phyloP scores from a whole-genome alignment of 1,140 invertebrate species.

The Brachionus rotundiformis region DNA sequence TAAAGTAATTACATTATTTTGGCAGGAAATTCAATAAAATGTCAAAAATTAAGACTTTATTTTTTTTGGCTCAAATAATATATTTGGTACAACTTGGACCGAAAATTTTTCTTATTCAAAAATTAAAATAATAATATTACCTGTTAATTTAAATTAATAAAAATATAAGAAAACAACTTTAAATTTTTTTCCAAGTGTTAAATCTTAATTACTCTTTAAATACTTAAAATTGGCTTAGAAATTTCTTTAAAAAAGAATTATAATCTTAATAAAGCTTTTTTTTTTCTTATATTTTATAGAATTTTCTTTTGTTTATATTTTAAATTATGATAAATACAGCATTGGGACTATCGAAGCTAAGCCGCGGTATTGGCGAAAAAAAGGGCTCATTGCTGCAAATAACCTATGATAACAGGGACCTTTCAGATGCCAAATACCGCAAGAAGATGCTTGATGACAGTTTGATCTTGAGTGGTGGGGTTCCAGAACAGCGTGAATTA shows the following conservation, averaged over 20 bases:
- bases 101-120: too few relatives aligned
- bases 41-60: neutral
- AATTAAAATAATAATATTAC: too few relatives aligned
- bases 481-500: conserved; percentile 52
- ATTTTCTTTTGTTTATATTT: too few relatives aligned
- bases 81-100: neutral
- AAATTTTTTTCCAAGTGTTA: neutral
- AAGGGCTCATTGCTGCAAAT: conserved; percentile 23
- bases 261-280: neutral
- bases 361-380: conserved; percentile 28
- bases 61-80: neutral
- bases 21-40: neutral
- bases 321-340: conserved; percentile 34
- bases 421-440: neutral
- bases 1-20: conserved; percentile 17
- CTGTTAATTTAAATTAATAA: too few relatives aligned
- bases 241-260: neutral
- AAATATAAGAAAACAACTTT: too few relatives aligned
- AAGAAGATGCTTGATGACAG: neutral
- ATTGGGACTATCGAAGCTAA: conserved; percentile 27
- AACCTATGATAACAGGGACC: conserved; percentile 15
- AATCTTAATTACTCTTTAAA: neutral
- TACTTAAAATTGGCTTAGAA: neutral
- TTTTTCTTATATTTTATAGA: too few relatives aligned
- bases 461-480: neutral